Base-by-base conservation (phyloP, 1,140 invertebrate genomes). In the Thaumatotibia leucotreta region DNA sequence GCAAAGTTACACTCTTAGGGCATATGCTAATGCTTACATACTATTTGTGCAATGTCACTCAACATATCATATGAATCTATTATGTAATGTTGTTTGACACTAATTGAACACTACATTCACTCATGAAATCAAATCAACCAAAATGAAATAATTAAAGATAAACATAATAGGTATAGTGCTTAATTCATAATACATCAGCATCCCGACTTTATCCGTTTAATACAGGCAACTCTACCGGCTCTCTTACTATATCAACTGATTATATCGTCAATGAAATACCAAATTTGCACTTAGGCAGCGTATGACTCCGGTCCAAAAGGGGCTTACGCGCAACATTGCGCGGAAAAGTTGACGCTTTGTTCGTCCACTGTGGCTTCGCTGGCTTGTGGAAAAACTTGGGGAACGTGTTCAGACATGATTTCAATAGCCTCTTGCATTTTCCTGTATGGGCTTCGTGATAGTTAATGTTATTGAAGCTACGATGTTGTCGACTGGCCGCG, bases 391-490 rank as follows among this genome's bases (percentile, higher is more conserved):
- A 86, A 54, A 90, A 70, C 75, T 79, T 88, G 67, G 88, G 88
- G 65, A 90, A 80, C 65, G 81, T 83, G 66, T 75, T 82, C n/a
- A 89, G 62, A 72, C 88, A 90, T 31, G 77, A 79, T 79, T 87
- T 90, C 84, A 90, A 76, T 69, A 90, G 76, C 74, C 68, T 82
- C 79, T 87, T 89, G 79, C 85, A 90, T 82, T 83, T 89, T 11
- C 87, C 86, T 90, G 81, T 67, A 45, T 63, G 73, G 39, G 17
- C 39, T 45, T 45, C 14, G 17, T 45, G 17, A 45, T 1, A 45
- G n/a, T n/a, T n/a, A 45, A 45, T 45, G 2, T 29, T 4, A 29
- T 29, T n/a, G n/a, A n/a, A n/a, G n/a, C n/a, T n/a, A n/a, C n/a
- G n/a, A n/a, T n/a, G n/a, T n/a, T n/a, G n/a, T n/a, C n/a, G n/a